Conservation (phyloP, 1,140 invertebrate species). For the Drosophila azteca region DNA sequence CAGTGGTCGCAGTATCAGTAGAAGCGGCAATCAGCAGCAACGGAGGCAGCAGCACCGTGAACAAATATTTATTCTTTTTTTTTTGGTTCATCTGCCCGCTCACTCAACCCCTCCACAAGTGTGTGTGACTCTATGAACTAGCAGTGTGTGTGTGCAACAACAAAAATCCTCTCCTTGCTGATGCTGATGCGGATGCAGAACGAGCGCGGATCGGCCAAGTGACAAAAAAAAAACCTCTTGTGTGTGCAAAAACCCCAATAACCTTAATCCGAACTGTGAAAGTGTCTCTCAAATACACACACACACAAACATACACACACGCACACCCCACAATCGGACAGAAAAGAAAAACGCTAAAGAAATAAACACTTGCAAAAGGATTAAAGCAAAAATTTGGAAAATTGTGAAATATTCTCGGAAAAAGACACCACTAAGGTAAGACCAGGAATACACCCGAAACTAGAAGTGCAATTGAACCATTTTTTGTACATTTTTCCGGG, state of each 20-base stretch:
- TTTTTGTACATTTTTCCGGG: too few relatives aligned
- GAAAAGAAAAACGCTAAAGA: not conserved
- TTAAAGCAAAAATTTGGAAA: slow-evolving; percentile 27
- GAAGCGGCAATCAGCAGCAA: slow-evolving; percentile 34
- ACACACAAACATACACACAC: slow-evolving; percentile 1
- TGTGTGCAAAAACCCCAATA: slow-evolving; percentile 24
- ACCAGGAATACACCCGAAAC: not conserved
- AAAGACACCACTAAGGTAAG: slow-evolving; percentile 28
- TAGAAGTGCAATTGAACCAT: too few relatives aligned
- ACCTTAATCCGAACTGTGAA: slow-evolving; percentile 36
- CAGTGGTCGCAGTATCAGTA: slow-evolving; percentile 16
- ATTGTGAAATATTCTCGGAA: slow-evolving; percentile 26
- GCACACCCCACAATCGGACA: not conserved
- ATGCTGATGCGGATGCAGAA: slow-evolving; percentile 10
- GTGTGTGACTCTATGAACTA: slow-evolving; percentile 7
- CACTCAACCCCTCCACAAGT: slow-evolving; percentile 15
- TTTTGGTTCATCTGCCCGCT: slow-evolving; percentile 48
- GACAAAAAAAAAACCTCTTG: slow-evolving; percentile 16
- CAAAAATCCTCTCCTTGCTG: slow-evolving; percentile 29
- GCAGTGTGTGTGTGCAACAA: slow-evolving; percentile 30
- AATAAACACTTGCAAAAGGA: slow-evolving; percentile 29
- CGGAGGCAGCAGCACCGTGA: slow-evolving; percentile 44
- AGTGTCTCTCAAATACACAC: slow-evolving; percentile 19
- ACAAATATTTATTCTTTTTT: slow-evolving; percentile 67
- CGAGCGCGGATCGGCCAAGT: slow-evolving; percentile 29